phyloP scores from a whole-genome alignment of 2,888 invertebrate species.

The Noctua pronuba region DNA sequence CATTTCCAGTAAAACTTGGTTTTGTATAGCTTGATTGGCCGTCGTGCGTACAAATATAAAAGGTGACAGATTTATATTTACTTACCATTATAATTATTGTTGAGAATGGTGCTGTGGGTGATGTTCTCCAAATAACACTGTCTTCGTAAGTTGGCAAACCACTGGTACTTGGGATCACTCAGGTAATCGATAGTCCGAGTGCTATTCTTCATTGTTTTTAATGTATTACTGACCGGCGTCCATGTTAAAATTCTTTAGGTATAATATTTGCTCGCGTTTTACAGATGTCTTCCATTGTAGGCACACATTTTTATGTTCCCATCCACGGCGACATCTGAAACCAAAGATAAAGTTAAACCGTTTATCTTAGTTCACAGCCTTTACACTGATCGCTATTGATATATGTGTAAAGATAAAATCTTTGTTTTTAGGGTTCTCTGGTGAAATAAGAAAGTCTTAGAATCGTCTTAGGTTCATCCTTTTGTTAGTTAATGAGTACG shows the following conservation, averaged over 20 bases:
- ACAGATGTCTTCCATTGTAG: slow-evolving; percentile 12
- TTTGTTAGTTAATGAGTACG: too few relatives aligned
- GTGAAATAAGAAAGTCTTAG: neutral
- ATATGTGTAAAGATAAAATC: slow-evolving; percentile 53
- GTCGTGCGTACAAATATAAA: neutral
- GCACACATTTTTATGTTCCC: slow-evolving; percentile 45
- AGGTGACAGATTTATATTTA: neutral
- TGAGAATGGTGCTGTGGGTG: slow-evolving; percentile 58
- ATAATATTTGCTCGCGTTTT: slow-evolving; percentile 19
- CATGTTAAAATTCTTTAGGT: slow-evolving; percentile 24
- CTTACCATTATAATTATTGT: slow-evolving; percentile 57
- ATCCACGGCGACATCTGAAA: slow-evolving; percentile 67
- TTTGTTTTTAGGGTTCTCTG: slow-evolving; percentile 31
- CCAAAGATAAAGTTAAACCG: slow-evolving; percentile 65
- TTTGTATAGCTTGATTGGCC: too few relatives aligned
- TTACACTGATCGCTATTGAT: slow-evolving; percentile 51
- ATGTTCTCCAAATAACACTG: slow-evolving; percentile 53
- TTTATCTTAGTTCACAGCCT: slow-evolving; percentile 59
- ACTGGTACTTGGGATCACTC: slow-evolving; percentile 57
- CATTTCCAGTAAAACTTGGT: too few relatives aligned
- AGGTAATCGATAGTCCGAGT: slow-evolving; percentile 33
- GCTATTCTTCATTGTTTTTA: slow-evolving; percentile 52
- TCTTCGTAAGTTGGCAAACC: slow-evolving; percentile 40
- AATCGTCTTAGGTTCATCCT: neutral
- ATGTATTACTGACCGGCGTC: slow-evolving; percentile 5